These are phyloP conservation scores for Sphaerophoria rueppellii DNA, from an alignment of 2,888 invertebrate genomes.

Conservation along the genomic window DNA sequence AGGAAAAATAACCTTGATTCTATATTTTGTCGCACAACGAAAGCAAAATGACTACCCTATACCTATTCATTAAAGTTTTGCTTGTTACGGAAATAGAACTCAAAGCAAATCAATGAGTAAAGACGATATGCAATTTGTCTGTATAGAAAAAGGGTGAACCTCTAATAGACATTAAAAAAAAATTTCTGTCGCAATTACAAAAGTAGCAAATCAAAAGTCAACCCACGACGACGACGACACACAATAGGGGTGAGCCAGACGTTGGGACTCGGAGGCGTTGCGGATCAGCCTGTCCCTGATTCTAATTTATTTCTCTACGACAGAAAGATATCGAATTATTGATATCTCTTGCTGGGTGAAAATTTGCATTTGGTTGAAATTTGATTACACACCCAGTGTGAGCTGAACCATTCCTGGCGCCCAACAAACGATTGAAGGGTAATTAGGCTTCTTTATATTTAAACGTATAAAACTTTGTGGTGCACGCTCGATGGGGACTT, in stretches of 20 bases:
- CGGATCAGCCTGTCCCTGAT: neutral
- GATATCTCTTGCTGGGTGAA: conserved; percentile 22
- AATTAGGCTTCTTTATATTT: conserved; percentile 35
- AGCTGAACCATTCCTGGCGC: conserved; percentile 49
- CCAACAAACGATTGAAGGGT: conserved; percentile 45
- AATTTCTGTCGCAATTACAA: too few relatives aligned
- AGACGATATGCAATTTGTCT: conserved; percentile 34
- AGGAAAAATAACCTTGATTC: conserved; percentile 7
- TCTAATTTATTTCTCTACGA: conserved; percentile 2
- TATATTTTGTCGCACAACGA: conserved; percentile 33
- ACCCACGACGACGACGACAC: too few relatives aligned
- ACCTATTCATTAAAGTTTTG: conserved; percentile 10
- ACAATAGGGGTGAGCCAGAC: conserved; percentile 26
- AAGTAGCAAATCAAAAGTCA: too few relatives aligned
- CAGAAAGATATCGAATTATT: conserved; percentile 12
- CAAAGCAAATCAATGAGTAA: conserved; percentile 41
- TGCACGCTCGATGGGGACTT: conserved; percentile 14
- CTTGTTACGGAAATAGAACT: conserved; percentile 31
- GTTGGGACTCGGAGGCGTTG: conserved; percentile 14
- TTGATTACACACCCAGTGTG: conserved; percentile 15
- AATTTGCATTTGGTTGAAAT: conserved; percentile 34
- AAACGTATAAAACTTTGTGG: conserved; percentile 3
- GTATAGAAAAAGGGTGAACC: too few relatives aligned
- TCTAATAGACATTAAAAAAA: too few relatives aligned
- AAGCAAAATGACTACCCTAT: conserved; percentile 13